Conservation (phyloP, 1,140 invertebrate genomes). For the Portunus trituberculatus region DNA sequence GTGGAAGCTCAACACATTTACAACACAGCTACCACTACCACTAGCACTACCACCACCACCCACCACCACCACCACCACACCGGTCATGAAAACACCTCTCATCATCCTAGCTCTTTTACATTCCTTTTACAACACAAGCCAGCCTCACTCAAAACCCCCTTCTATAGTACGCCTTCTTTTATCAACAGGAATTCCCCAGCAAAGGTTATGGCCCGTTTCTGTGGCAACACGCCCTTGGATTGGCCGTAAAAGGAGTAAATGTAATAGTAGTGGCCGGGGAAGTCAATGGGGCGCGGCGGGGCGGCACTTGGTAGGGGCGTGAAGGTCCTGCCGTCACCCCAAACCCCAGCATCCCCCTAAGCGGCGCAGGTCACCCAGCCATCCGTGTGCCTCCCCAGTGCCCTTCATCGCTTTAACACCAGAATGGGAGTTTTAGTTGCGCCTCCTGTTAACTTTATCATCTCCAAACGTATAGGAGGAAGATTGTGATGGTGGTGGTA, state of each 20-base stretch:
- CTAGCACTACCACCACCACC: too few relatives aligned
- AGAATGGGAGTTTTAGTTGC: not conserved
- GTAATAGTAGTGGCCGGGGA: not conserved
- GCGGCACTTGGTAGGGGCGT: not conserved
- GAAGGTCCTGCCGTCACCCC: not conserved
- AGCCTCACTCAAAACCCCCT: not conserved
- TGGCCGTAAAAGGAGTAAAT: not conserved
- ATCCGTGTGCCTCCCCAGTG: not conserved
- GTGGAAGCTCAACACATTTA: too few relatives aligned
- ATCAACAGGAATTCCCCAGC: not conserved
- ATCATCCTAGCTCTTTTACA: too few relatives aligned
- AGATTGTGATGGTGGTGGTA: not conserved
- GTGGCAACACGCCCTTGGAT: not conserved
- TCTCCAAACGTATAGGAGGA: not conserved
- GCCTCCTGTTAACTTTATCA: not conserved
- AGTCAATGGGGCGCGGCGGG: not conserved
- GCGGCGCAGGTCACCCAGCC: not conserved
- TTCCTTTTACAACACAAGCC: not conserved
- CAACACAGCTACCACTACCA: too few relatives aligned
- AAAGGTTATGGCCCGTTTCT: not conserved
- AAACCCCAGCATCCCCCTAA: not conserved
- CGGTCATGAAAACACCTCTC: too few relatives aligned
- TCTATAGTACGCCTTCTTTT: not conserved
- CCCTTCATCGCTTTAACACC: not conserved
- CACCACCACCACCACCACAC: too few relatives aligned